Percentiles rank a stretch among this genome's conserved stretches.
phyloP scores from a whole-genome alignment of 2,797 vertebrate species.

The Psittacula echo region DNA sequence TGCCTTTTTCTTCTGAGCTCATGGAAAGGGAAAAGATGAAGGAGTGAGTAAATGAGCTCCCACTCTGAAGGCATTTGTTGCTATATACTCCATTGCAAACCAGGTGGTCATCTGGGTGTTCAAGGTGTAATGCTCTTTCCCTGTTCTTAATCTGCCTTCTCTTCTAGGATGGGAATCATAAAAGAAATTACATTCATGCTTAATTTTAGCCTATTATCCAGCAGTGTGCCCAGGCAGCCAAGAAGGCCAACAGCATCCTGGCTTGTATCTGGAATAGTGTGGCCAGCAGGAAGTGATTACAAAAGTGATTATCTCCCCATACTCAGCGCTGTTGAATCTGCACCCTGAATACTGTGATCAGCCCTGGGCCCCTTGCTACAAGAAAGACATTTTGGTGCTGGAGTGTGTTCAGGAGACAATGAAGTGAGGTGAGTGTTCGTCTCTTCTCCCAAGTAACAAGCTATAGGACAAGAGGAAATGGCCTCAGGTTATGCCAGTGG shows the following conservation, averaged over 20 bases:
- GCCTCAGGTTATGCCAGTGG: neutral
- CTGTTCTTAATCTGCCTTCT: neutral
- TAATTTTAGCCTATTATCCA: neutral
- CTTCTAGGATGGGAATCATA: neutral
- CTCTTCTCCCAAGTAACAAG: neutral
- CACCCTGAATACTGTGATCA: rapidly evolving
- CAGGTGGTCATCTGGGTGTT: neutral
- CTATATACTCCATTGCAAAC: neutral
- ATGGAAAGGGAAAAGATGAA: neutral
- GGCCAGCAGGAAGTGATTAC: neutral
- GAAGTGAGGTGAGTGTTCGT: neutral
- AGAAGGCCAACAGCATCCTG: neutral
- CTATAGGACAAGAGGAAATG: neutral
- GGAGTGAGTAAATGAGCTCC: neutral
- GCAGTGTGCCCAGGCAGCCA: neutral
- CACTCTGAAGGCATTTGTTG: neutral
- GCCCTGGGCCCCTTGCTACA: rapidly evolving
- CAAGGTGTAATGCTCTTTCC: neutral
- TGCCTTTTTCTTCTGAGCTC: neutral
- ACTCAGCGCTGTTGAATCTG: rapidly evolving
- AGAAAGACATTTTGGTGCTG: neutral
- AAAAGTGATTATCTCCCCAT: neutral
- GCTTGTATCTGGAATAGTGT: rapidly evolving
- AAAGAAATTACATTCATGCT: neutral
- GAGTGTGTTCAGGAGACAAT: rapidly evolving